Evolutionary conservation across 2,888 invertebrate species (phyloP).

Genomic region (Ditylenchus weischeri): DNA sequence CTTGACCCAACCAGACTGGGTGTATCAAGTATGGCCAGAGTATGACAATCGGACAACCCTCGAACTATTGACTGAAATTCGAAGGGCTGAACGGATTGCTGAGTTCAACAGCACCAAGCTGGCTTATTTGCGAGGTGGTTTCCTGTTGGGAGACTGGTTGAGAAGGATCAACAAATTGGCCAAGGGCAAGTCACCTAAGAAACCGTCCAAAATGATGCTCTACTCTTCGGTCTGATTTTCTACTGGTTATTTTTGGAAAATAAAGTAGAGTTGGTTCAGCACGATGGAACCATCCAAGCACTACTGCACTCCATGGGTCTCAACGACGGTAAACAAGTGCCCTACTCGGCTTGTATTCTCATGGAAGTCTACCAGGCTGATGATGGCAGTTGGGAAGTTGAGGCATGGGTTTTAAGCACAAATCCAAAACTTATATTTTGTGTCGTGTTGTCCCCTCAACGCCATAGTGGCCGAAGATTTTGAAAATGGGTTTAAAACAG

Average conservation of each 20-base stretch:
- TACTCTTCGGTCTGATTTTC: slow-evolving; percentile 42
- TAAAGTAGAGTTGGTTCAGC: slow-evolving; percentile 34
- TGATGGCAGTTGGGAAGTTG: no score
- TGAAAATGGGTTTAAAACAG: no score
- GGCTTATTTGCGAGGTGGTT: slow-evolving; percentile 37
- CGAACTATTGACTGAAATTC: slow-evolving; percentile 31
- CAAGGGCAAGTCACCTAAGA: slow-evolving; percentile 25
- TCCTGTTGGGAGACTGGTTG: slow-evolving; percentile 42
- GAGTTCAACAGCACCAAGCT: slow-evolving; percentile 24
- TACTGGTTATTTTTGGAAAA: no score
- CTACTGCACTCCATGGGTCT: slow-evolving; percentile 35
- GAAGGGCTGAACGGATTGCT: slow-evolving; percentile 17
- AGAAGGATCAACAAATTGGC: slow-evolving; percentile 37
- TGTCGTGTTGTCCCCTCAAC: no score
- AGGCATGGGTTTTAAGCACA: no score
- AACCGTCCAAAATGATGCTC: slow-evolving; percentile 39
- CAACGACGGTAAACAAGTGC: slow-evolving; percentile 37
- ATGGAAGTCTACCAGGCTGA: slow-evolving; percentile 41
- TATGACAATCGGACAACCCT: slow-evolving; percentile 37
- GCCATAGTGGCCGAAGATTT: no score
- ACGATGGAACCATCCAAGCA: slow-evolving; percentile 46
- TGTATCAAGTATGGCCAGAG: slow-evolving; percentile 39
- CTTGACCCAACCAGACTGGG: slow-evolving; percentile 45
- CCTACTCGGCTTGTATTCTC: slow-evolving; percentile 44
- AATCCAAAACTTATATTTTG: no score